Evolutionary conservation across 2,888 invertebrate genomes (phyloP).

Genomic region (Gibbula magus): DNA sequence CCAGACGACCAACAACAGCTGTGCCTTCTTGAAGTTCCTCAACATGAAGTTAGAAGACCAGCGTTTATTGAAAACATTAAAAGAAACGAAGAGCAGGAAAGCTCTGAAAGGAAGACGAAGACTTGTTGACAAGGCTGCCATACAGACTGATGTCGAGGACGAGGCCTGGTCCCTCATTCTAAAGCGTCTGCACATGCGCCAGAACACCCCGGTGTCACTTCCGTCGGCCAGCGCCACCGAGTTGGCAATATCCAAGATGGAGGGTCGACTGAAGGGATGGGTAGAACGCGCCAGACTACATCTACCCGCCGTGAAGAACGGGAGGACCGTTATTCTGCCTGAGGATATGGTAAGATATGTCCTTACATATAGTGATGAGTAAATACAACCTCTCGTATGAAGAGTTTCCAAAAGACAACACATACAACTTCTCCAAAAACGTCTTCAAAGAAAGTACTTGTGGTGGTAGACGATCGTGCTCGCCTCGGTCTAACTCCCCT

Average conservation of each 20-base stretch:
- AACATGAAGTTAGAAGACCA: slow-evolving; percentile 59
- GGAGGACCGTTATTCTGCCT: not conserved
- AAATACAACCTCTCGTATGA: no score
- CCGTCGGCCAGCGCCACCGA: slow-evolving; percentile 42
- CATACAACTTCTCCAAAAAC: no score
- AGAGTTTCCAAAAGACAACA: no score
- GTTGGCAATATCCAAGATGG: slow-evolving; percentile 38
- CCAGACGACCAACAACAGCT: slow-evolving; percentile 45
- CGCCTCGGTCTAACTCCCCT: no score
- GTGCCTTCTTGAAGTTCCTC: slow-evolving; percentile 59
- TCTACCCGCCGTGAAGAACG: not conserved
- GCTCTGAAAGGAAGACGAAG: slow-evolving; percentile 9
- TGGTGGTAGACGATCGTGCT: no score
- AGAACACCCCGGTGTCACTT: slow-evolving; percentile 29
- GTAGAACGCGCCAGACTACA: slow-evolving; percentile 25
- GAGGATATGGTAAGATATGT: not conserved
- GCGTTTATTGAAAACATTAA: slow-evolving; percentile 24
- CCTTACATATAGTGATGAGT: no score
- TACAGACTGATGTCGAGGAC: not conserved
- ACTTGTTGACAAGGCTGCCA: not conserved
- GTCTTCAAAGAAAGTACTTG: no score
- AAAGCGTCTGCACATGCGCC: slow-evolving; percentile 43
- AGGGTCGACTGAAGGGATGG: slow-evolving; percentile 38
- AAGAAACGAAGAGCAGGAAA: slow-evolving; percentile 3
- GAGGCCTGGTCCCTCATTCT: slow-evolving; percentile 20